Conservation (phyloP, 2,888 invertebrate genomes). For the Neoscelio sp. region DNA sequence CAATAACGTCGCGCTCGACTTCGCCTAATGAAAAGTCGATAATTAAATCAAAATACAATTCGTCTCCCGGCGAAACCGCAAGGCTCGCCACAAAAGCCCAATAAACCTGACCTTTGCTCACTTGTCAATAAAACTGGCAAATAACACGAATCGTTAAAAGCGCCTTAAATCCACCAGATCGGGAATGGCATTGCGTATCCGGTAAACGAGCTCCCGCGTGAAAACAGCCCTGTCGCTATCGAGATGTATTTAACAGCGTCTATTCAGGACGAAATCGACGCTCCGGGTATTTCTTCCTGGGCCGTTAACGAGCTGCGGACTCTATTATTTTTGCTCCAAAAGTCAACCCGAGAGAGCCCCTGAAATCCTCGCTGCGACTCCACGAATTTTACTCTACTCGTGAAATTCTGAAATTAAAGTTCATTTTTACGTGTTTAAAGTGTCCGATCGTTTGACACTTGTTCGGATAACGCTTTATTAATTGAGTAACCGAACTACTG, state of each 20-base stretch:
- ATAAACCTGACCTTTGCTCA: conserved; percentile 13
- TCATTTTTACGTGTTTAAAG: too few species aligned
- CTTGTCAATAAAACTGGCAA: conserved; percentile 20
- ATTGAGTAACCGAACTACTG: too few species aligned
- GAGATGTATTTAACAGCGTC: conserved; percentile 37
- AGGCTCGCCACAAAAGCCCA: neutral
- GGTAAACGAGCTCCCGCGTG: conserved; percentile 13
- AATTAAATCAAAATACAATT: neutral
- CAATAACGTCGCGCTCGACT: too few species aligned
- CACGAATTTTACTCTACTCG: neutral
- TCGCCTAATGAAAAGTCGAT: neutral
- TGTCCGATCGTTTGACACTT: too few species aligned
- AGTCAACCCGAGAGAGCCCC: conserved; percentile 1
- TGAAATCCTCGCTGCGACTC: neutral
- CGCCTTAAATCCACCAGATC: conserved; percentile 32
- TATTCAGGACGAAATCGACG: conserved; percentile 43
- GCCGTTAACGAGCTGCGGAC: conserved; percentile 24
- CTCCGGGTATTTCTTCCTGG: conserved; percentile 20
- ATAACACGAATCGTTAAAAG: conserved; percentile 37
- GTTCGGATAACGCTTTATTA: too few species aligned
- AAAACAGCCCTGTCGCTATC: conserved; percentile 47
- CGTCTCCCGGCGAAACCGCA: neutral
- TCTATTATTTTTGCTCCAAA: conserved; percentile 31
- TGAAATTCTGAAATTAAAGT: neutral
- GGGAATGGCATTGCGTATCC: conserved; percentile 15